phyloP scores from a whole-genome alignment of 1,140 invertebrate species.

The Battus philenor region DNA sequence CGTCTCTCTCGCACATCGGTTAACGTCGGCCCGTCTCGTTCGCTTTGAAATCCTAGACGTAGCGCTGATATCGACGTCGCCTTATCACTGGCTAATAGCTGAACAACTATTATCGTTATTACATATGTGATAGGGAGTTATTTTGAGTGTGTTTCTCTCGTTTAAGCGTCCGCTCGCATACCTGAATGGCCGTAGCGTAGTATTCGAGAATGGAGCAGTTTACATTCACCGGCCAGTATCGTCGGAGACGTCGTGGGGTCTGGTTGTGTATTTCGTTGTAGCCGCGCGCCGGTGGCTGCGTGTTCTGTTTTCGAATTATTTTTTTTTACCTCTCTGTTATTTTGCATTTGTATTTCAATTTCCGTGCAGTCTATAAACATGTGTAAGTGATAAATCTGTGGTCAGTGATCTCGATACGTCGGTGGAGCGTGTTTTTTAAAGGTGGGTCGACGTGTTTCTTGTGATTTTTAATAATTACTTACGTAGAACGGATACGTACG shows the following conservation, averaged over 20 bases:
- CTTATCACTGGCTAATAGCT: constrained; percentile 47
- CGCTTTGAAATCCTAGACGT: constrained; percentile 58
- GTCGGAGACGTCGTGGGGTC: constrained; percentile 22
- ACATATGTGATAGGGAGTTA: constrained; percentile 27
- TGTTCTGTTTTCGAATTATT: constrained; percentile 35
- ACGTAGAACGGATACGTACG: constrained; percentile 39
- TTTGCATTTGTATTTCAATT: constrained; percentile 48
- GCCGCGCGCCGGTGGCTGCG: constrained; percentile 35
- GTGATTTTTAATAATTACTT: constrained; percentile 49
- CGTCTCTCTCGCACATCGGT: constrained; percentile 27
- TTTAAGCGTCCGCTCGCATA: constrained; percentile 59
- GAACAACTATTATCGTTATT: constrained; percentile 39
- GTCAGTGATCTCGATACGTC: constrained; percentile 34
- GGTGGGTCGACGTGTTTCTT: constrained; percentile 52
- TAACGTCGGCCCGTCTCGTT: constrained; percentile 31
- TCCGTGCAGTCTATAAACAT: no score
- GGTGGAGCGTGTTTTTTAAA: constrained; percentile 31
- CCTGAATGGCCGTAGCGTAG: constrained; percentile 68
- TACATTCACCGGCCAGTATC: constrained; percentile 55
- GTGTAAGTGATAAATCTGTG: constrained; percentile 51
- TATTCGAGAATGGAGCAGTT: constrained; percentile 57
- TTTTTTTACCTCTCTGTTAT: constrained; percentile 18
- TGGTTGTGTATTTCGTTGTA: constrained; percentile 20
- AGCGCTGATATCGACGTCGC: constrained; percentile 70
- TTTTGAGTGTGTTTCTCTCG: constrained; percentile 33